These are phyloP conservation scores for Serinus canaria DNA, from an alignment of 2,113 vertebrate genomes.

Conservation along the genomic window DNA sequence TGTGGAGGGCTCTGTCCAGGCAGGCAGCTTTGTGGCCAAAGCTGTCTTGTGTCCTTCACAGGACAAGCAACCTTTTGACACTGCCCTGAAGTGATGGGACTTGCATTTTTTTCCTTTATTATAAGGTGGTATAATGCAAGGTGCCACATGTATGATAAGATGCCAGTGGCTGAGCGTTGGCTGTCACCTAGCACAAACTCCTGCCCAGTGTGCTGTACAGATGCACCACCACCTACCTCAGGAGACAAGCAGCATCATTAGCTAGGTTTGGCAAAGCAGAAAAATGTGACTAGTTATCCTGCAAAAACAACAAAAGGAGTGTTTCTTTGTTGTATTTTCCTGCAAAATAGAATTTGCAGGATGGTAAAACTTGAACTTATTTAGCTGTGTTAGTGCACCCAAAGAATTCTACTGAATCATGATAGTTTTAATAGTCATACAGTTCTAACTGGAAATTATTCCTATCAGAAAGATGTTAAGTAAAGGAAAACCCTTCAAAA, in stretches of 20 bases:
- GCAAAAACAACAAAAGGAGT: not conserved
- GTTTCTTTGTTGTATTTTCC: not conserved
- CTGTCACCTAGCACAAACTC: not conserved
- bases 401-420: not conserved
- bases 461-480: not conserved
- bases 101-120: not conserved
- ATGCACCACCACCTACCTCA: not conserved
- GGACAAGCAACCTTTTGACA: not conserved
- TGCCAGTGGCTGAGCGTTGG: not conserved
- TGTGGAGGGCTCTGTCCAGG: not conserved
- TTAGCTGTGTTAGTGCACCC: not conserved
- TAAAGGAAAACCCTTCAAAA: not conserved
- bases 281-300: not conserved
- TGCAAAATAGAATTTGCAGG: not conserved
- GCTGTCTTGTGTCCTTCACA: not conserved
- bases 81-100: not conserved
- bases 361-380: not conserved
- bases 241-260: not conserved
- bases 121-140: no score
- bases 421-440: not conserved
- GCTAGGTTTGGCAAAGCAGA: not conserved
- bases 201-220: not conserved
- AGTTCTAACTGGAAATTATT: not conserved
- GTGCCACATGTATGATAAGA: not conserved
- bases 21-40: not conserved